Evolutionary conservation across 2,888 invertebrate genomes (phyloP), one percentile per base, ranked within the genome.

Genomic region (Lycia hirtaria): DNA sequence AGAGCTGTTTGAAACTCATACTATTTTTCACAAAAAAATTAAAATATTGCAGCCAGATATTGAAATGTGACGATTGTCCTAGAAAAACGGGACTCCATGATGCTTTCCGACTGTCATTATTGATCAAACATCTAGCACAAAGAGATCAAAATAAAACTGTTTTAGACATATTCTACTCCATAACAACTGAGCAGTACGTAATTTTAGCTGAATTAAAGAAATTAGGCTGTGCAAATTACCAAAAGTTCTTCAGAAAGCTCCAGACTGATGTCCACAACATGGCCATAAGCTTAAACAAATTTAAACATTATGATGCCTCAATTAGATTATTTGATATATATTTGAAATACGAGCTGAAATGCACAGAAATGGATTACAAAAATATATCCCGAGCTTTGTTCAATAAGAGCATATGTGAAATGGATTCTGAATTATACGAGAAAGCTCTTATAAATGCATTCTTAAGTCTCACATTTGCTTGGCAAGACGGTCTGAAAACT

Each of bases 371-470:
- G 0, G 83, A 86, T 4, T 52, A 72, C 3, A 86, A 81, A 9
- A 91, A 89, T 49, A 68, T 89, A 0, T 76, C 84, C 3, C 63
- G 90, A 57, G 89, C 85, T 0, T 65, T 89, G 1, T 91, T 86
- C 19, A 92, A 92, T 26, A 89, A 87, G 30, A 81, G 88, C 53
- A 92, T 92, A 40, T 88, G 91, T 43, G 85, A 88, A 38, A 51
- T 88, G 5, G 88, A 90, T 26, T 71, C 28, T 0, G 79, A 80
- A n/a, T 44, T 78, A 12, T 83, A 78, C 10, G 78, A 80, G 14
- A 65, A 72, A n/a, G 83, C 88, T 0, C 58, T 91, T 0, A 47
- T 71, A 0, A 81, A 86, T 60, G 88, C 86, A 0, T 90, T 69
- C 71, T 58, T 91, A 33, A 88, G 90, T 56, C 55, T 87, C 1